These are phyloP conservation scores for Euschistus heros DNA, from an alignment of 1,140 invertebrate genomes.

Conservation along the genomic window DNA sequence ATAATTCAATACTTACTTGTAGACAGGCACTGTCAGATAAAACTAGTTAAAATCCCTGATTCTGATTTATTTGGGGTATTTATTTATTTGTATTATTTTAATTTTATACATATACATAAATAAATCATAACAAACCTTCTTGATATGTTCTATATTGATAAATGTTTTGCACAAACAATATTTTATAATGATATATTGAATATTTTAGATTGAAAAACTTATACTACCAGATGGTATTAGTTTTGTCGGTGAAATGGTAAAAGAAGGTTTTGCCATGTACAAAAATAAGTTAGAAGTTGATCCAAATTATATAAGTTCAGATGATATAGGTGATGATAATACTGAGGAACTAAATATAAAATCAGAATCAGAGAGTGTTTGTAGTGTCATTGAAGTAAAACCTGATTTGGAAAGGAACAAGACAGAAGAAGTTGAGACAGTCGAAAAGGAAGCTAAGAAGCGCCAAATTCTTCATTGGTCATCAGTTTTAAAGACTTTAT, in stretches of 20 bases:
- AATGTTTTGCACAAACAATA: too few relatives aligned
- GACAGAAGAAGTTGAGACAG: neutral
- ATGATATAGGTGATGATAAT: neutral
- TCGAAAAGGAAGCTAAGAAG: neutral
- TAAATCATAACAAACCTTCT: too few relatives aligned
- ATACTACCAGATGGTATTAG: constrained; percentile 10
- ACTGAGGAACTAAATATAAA: neutral
- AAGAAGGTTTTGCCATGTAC: constrained; percentile 1
- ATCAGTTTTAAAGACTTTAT: neutral
- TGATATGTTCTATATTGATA: too few relatives aligned
- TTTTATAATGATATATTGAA: neutral
- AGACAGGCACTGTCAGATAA: neutral
- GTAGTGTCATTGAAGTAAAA: neutral
- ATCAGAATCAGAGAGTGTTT: neutral
- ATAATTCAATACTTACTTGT: neutral
- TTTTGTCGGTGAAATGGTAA: constrained; percentile 7
- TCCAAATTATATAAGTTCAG: neutral
- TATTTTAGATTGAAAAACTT: constrained; percentile 21
- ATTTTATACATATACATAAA: neutral
- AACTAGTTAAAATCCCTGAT: neutral
- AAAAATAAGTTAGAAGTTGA: neutral
- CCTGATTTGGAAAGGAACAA: neutral
- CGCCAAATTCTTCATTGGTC: neutral
- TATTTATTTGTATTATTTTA: neutral
- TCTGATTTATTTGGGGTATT: neutral